Evolutionary conservation across 2,113 vertebrate species (phyloP), one percentile per base, ranked within the genome.

Genomic region (Cepphus grylle): DNA sequence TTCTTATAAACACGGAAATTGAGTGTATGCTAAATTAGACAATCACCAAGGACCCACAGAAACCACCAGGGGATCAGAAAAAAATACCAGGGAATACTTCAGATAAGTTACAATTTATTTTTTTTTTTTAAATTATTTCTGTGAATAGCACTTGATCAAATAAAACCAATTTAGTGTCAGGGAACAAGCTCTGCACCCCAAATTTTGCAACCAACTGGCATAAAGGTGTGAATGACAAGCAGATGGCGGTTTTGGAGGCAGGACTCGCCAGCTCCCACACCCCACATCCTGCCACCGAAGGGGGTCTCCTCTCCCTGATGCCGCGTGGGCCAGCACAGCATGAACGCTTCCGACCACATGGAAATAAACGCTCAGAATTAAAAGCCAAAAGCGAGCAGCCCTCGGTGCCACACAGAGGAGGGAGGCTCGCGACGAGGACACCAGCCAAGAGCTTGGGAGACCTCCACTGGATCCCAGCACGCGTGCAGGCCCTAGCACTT

Each of bases 381-480:
- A 9, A n/a, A 32, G 23, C 19, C 43, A 22, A 29, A 74, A 19
- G 15, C 0, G 1, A 65, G 23, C 45, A 8, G n/a, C 2, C 15
- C 59, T 29, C 9, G 1, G 12, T 9, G 45, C 58, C 25, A 5
- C 3, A 1, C 7, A 1, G 19, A 42, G 21, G 20, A 49, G 8
- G 30, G 13, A 29, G 5, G 20, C 22, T 40, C 1, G 0, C 0
- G 9, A 20, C 2, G 9, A 38, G 30, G n/a, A 55, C 2, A 1
- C 20, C 29, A 18, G 50, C 11, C 47, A 15, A 49, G 25, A 40
- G 12, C 42, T 30, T 3, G 61, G 61, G 61, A 26, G 34, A 36
- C 14, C 49, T 26, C 59, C 3, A 1, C 4, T 7, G 1, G 1
- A 20, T 2, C 8, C 47, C 0, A 0, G 18, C 18, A 29, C 0